A percentile compares a stretch with the other conserved stretches of the same genome.
phyloP scores from a whole-genome alignment of 2,797 vertebrate species.

The Garrulus glandarius region DNA sequence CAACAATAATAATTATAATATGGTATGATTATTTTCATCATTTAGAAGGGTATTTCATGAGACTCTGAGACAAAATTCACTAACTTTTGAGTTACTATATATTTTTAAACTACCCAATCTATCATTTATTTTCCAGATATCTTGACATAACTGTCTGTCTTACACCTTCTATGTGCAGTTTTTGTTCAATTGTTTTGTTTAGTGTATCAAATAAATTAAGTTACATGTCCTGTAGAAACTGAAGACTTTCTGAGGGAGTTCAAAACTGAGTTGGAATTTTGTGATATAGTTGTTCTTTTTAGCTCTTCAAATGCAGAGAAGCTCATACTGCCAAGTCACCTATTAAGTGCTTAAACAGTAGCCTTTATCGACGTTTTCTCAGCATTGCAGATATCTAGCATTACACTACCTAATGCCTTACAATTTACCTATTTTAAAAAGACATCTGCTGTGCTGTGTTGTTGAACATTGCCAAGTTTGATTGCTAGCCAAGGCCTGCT shows the following conservation, averaged over 20 bases:
- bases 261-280: neutral
- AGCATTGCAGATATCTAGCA: neutral
- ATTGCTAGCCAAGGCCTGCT: constrained; percentile 13
- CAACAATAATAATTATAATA: neutral
- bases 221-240: neutral
- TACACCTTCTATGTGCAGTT: neutral
- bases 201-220: neutral
- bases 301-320: neutral
- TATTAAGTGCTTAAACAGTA: neutral
- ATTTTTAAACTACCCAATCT: neutral
- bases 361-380: neutral
- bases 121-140: neutral
- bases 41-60: neutral
- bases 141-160: neutral
- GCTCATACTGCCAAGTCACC: neutral
- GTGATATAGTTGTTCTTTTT: neutral
- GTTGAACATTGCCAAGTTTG: neutral
- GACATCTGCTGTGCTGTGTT: constrained; percentile 29
- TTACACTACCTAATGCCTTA: neutral
- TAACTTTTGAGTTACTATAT: neutral
- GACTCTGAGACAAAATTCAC: neutral
- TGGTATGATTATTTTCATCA: neutral
- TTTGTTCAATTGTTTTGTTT: neutral
- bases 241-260: neutral
- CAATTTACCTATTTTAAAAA: constrained; percentile 39